phyloP scores from a whole-genome alignment of 2,797 vertebrate genomes.

The Hydrocynus forskahlii region DNA sequence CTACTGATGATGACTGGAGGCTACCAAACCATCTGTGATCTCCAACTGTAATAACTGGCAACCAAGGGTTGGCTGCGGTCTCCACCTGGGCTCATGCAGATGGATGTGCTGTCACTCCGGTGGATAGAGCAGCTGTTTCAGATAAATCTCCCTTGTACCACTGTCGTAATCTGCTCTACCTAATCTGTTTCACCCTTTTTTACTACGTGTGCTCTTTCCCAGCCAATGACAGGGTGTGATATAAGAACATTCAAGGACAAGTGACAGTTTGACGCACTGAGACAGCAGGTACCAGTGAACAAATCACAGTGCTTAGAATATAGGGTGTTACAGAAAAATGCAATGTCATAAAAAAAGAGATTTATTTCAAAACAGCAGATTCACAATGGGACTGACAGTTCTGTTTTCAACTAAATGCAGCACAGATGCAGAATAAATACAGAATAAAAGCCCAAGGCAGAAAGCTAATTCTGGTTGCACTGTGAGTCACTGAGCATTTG shows the following conservation, averaged over 20 bases:
- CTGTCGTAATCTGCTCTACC: slow-evolving; percentile 9
- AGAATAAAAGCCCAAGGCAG: not conserved
- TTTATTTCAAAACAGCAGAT: too few relatives aligned
- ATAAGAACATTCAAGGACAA: not conserved
- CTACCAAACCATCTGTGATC: slow-evolving; percentile 39
- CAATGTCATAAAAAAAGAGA: too few relatives aligned
- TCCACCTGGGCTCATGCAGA: slow-evolving; percentile 42
- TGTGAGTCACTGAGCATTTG: not conserved
- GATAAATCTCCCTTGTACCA: slow-evolving; percentile 28
- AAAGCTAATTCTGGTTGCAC: too few relatives aligned
- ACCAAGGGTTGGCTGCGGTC: slow-evolving; percentile 22
- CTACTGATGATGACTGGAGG: slow-evolving; percentile 45
- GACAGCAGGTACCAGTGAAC: not conserved
- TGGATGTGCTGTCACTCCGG: slow-evolving; percentile 38
- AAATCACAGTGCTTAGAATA: not conserved
- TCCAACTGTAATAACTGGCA: slow-evolving; percentile 22
- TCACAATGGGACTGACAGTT: not conserved
- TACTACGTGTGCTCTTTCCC: not conserved
- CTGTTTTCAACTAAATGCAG: too few relatives aligned
- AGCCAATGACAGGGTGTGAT: slow-evolving; percentile 6
- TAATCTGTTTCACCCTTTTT: slow-evolving; percentile 1
- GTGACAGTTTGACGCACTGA: not conserved
- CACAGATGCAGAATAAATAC: not conserved
- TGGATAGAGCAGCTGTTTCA: slow-evolving; percentile 44
- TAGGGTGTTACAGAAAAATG: too few relatives aligned